Conservation (phyloP, 1,140 invertebrate genomes). For the Campoletis sonorensis region DNA sequence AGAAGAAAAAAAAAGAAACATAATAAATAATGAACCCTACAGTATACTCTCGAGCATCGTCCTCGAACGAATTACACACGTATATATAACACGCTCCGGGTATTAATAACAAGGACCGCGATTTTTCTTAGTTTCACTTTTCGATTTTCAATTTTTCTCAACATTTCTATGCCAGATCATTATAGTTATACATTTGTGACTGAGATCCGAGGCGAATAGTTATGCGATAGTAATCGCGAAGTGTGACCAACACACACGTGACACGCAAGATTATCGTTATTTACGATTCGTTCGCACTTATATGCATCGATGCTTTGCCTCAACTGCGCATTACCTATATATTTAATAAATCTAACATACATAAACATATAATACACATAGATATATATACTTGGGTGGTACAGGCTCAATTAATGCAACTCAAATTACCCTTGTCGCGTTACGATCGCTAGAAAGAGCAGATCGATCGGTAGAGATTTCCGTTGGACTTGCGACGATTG, state of each 20-base stretch:
- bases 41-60: neutral
- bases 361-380: neutral
- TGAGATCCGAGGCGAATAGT: neutral
- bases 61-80: conserved; percentile 6
- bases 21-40: neutral
- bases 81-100: neutral
- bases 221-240: conserved; percentile 28
- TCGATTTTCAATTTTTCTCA: conserved; percentile 11
- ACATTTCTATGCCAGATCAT: neutral
- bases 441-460: conserved; percentile 45
- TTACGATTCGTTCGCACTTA: conserved; percentile 44
- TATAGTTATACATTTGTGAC: neutral
- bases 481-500: conserved; percentile 40
- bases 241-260: conserved; percentile 25
- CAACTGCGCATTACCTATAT: neutral
- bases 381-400: neutral
- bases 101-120: neutral
- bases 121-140: too few species aligned
- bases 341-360: neutral
- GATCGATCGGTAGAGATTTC: conserved; percentile 43
- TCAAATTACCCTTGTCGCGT: conserved; percentile 58
- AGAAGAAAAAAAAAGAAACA: too few species aligned
- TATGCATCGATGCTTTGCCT: conserved; percentile 3
- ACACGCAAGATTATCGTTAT: conserved; percentile 45
- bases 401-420: conserved; percentile 56